phyloP scores from a whole-genome alignment of 2,888 invertebrate species.

The Polydesmus complanatus region DNA sequence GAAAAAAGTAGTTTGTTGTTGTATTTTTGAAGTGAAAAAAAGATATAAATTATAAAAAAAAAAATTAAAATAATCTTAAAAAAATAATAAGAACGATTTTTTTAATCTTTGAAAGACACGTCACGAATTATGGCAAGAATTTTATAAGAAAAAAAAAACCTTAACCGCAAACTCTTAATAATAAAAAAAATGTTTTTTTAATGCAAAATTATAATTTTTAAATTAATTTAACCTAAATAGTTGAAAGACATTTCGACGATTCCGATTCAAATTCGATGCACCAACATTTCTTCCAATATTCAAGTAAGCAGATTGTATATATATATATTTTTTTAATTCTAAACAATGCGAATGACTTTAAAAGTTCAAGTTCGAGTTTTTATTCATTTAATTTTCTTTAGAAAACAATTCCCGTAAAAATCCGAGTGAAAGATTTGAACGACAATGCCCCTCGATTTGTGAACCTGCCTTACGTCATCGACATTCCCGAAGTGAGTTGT shows the following conservation, averaged over 20 bases:
- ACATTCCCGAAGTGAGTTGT: slow-evolving; percentile 63
- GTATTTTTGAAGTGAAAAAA: background rate
- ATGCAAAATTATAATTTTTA: background rate
- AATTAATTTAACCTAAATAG: slow-evolving; percentile 3
- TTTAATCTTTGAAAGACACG: background rate
- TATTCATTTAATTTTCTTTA: background rate
- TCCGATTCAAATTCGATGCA: slow-evolving; percentile 9
- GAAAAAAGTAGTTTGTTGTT: background rate
- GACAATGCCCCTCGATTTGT: slow-evolving; percentile 76
- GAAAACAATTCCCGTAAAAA: slow-evolving; percentile 73
- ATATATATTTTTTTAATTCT: too few relatives aligned
- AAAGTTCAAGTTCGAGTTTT: too few relatives aligned
- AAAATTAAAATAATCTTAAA: background rate
- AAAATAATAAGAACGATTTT: background rate
- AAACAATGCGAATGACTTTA: too few relatives aligned
- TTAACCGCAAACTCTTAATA: background rate
- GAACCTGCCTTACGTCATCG: slow-evolving; percentile 67
- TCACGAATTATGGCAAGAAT: background rate
- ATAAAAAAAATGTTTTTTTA: too few relatives aligned
- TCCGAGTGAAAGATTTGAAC: slow-evolving; percentile 77
- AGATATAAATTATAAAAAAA: background rate
- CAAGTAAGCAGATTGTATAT: slow-evolving; percentile 9
- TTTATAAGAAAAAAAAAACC: background rate
- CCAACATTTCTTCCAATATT: background rate
- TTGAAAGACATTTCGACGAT: slow-evolving; percentile 7